Base-by-base conservation (phyloP, 1,140 invertebrate genomes). In the Brachionus sp. region DNA sequence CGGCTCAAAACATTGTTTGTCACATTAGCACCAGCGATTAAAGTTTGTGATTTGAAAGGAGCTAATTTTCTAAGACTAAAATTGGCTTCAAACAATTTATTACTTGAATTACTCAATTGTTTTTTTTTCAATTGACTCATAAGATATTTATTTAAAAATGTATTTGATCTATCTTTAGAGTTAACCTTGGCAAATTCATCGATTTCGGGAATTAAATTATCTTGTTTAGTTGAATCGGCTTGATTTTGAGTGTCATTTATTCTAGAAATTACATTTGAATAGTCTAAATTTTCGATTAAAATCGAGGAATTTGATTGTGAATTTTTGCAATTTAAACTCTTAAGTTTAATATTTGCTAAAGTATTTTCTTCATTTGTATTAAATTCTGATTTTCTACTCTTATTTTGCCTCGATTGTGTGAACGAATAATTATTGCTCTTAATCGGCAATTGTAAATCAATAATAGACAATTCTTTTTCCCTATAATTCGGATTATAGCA, bases 381-480 rank as follows among this genome's bases (percentile, higher is more conserved):
- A 35, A 66, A 33, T 66, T 66, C 33, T 5, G 33, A 39, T 73
- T 37, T 73, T 73, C 39, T 39, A 10, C 13, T 39, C 16, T 35
- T 68, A 12, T 10, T 33, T 68, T 68, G 64, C 33, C 35, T 68
- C 29, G 25, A 16, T 0, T 68, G 64, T 68, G 35, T 25, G 42
- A 39, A 42, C 13, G 70, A 75, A 9, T 16, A 44, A 33, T 75
- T 75, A 23, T 23, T 25, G 37, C 35, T 70, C 44, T 46, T 75
- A 19, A 75, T 75, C 3, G 70, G 70, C 23, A 75, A 46, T 33
- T 75, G 70, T 33, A 75, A 75, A 75, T 75, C 70, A 46, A 75
- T 75, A 25, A 75, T 46, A 5, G 70, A 75, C 39, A 75, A 9
- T n/a, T 75, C 70, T 46, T 23, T 44, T 5, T 75, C 70, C 46